These are phyloP conservation scores for Odontothrips loti DNA, from an alignment of 2,888 invertebrate species.

Conservation along the genomic window DNA sequence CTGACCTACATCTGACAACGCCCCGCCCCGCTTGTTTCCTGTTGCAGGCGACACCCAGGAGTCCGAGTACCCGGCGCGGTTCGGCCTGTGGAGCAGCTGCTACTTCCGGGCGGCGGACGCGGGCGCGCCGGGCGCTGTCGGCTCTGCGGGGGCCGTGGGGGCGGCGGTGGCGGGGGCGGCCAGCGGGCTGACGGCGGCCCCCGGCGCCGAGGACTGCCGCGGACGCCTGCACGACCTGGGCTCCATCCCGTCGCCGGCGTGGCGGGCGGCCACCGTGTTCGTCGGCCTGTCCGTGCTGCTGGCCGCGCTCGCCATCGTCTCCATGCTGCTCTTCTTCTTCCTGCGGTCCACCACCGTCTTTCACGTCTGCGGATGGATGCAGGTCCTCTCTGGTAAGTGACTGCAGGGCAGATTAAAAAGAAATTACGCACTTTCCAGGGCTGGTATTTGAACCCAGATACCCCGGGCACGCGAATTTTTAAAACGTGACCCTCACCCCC, in stretches of 20 bases:
- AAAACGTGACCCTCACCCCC: too few species aligned
- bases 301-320: slow-evolving; percentile 79
- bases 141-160: slow-evolving; percentile 75
- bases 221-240: slow-evolving; percentile 79
- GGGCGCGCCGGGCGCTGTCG: slow-evolving; percentile 74
- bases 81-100: slow-evolving; percentile 90
- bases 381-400: slow-evolving; percentile 84
- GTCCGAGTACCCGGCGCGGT: slow-evolving; percentile 82
- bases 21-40: neutral
- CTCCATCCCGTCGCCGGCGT: slow-evolving; percentile 77
- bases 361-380: slow-evolving; percentile 91
- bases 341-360: slow-evolving; percentile 88
- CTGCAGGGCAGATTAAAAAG: neutral
- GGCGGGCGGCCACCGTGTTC: slow-evolving; percentile 80
- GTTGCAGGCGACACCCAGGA: slow-evolving; percentile 50
- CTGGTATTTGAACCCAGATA: too few species aligned
- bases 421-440: too few species aligned
- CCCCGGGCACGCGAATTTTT: too few species aligned
- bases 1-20: neutral
- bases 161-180: slow-evolving; percentile 83
- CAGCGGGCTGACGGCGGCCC: slow-evolving; percentile 80
- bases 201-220: slow-evolving; percentile 74
- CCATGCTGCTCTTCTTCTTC: slow-evolving; percentile 88
- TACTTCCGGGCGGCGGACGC: slow-evolving; percentile 59
- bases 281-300: slow-evolving; percentile 81